These are phyloP conservation scores for Conus canariensis DNA, from an alignment of 2,888 invertebrate species.

Conservation along the genomic window DNA sequence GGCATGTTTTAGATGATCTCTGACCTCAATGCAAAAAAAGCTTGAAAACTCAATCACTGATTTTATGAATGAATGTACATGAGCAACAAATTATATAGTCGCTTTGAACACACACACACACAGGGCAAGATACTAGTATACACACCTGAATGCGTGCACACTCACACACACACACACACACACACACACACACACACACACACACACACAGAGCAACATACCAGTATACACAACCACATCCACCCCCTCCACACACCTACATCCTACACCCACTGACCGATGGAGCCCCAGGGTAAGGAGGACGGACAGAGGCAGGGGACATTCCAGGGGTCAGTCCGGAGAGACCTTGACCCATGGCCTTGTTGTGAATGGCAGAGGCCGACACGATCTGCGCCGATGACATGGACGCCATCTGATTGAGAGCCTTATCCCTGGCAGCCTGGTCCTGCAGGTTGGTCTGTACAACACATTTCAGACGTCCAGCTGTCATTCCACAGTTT, in stretches of 20 bases:
- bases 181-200: background rate
- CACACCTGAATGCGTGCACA: no score
- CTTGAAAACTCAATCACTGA: no score
- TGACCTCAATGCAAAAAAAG: no score
- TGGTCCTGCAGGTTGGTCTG: slow-evolving; percentile 83
- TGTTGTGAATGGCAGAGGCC: slow-evolving; percentile 90
- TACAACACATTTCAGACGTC: background rate
- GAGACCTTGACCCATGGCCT: slow-evolving; percentile 83
- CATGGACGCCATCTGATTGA: slow-evolving; percentile 97
- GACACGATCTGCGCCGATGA: slow-evolving; percentile 98
- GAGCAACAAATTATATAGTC: no score
- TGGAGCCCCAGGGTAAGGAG: slow-evolving; percentile 82
- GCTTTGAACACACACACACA: no score
- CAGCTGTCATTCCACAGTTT: no score
- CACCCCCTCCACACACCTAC: background rate
- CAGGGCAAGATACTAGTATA: no score
- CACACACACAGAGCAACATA: background rate
- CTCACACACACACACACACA: background rate
- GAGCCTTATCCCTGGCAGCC: slow-evolving; percentile 95
- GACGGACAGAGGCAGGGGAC: slow-evolving; percentile 82
- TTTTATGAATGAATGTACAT: no score
- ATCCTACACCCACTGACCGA: slow-evolving; percentile 20
- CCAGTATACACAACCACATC: background rate
- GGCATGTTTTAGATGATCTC: no score
- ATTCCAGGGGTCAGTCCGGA: slow-evolving; percentile 75